Percentiles rank a stretch among this genome's conserved stretches.
phyloP scores from a whole-genome alignment of 2,113 vertebrate species.

The Oryzias woworae region DNA sequence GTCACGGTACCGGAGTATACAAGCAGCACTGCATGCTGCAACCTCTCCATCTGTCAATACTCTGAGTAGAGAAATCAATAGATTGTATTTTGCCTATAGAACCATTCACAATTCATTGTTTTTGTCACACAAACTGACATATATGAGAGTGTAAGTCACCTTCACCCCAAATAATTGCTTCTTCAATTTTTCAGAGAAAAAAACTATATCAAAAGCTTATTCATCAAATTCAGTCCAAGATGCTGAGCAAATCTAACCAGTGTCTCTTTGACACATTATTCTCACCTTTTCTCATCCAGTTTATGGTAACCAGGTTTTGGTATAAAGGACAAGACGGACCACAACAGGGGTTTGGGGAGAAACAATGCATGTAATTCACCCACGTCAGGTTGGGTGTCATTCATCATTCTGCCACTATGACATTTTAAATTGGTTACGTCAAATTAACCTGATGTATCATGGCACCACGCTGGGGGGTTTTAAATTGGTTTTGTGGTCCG shows the following conservation, averaged over 20 bases:
- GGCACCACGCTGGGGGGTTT: conserved; percentile 47
- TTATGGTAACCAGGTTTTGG: not conserved
- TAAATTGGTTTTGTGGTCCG: conserved; percentile 63
- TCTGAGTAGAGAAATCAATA: no score
- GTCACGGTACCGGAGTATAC: no score
- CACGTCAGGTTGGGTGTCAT: conserved; percentile 44
- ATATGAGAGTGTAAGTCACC: no score
- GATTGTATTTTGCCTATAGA: no score
- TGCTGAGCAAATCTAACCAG: not conserved
- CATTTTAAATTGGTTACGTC: conserved; percentile 71
- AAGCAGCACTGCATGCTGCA: no score
- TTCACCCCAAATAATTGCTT: no score
- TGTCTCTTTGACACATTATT: conserved; percentile 1
- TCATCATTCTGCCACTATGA: conserved; percentile 53
- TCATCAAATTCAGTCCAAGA: not conserved
- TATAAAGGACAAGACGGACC: conserved; percentile 18
- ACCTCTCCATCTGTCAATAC: no score
- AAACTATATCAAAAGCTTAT: not conserved
- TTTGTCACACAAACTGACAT: no score
- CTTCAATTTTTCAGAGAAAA: no score
- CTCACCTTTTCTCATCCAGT: conserved; percentile 13
- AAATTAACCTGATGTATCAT: conserved; percentile 75
- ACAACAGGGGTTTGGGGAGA: conserved; percentile 37
- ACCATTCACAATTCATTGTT: no score
- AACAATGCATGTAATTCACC: conserved; percentile 52